phyloP scores from a whole-genome alignment of 2,797 vertebrate species.

The Aplochiton taeniatus region DNA sequence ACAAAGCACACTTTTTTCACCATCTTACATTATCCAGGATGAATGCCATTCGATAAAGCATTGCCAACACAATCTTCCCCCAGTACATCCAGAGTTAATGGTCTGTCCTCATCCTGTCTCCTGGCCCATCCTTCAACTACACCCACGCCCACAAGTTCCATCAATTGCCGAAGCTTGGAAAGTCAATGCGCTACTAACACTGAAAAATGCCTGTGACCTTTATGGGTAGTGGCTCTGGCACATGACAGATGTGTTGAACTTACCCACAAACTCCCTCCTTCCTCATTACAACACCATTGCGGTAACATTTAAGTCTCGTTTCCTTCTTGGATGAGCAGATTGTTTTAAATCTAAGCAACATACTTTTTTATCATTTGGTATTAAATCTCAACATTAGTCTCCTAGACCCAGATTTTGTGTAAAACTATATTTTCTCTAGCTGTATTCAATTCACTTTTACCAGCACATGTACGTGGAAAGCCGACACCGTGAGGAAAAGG shows the following conservation, averaged over 20 bases:
- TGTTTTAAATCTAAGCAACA: too few relatives aligned
- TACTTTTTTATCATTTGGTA: too few relatives aligned
- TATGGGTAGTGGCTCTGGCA: conserved; percentile 56
- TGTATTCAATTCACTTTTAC: too few relatives aligned
- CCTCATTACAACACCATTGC: conserved; percentile 31
- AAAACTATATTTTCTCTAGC: too few relatives aligned
- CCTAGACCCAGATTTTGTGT: too few relatives aligned
- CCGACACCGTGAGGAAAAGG: too few relatives aligned
- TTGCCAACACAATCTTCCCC: conserved; percentile 7
- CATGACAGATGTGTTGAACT: conserved; percentile 64
- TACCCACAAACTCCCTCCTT: conserved; percentile 38
- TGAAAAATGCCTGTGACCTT: conserved; percentile 69
- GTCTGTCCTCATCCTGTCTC: conserved; percentile 47
- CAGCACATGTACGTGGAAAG: too few relatives aligned
- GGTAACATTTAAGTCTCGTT: too few relatives aligned
- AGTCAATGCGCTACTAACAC: conserved; percentile 37
- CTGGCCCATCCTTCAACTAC: conserved; percentile 53
- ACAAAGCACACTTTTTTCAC: conserved; percentile 38
- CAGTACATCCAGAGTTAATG: conserved; percentile 59
- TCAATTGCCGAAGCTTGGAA: conserved; percentile 43
- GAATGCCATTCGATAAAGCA: conserved; percentile 29
- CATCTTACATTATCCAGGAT: background rate
- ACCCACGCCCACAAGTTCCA: conserved; percentile 50
- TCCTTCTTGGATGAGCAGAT: too few relatives aligned
- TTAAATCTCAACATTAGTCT: too few relatives aligned